phyloP scores from a whole-genome alignment of 2,888 invertebrate genomes.

The Tetragonula carbonaria region DNA sequence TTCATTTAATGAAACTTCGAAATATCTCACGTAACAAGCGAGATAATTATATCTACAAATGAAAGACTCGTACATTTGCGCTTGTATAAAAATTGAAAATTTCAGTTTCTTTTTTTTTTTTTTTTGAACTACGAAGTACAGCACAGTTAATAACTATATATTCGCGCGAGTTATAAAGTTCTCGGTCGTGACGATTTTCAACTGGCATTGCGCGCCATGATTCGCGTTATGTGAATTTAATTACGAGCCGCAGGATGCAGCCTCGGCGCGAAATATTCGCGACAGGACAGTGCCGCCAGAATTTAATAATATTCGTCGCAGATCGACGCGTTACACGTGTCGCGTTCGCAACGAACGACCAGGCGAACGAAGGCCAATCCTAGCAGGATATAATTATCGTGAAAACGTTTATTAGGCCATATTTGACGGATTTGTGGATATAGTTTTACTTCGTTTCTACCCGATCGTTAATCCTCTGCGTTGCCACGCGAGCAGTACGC shows the following conservation, averaged over 20 bases:
- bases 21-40: too few species aligned
- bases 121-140: too few species aligned
- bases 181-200: background rate
- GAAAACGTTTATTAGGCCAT: constrained; percentile 13
- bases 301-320: constrained; percentile 51
- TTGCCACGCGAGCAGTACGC: background rate
- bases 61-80: too few species aligned
- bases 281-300: background rate
- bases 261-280: background rate
- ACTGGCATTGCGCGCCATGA: background rate
- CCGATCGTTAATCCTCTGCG: background rate
- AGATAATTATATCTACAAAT: too few species aligned
- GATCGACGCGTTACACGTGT: background rate
- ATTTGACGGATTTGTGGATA: background rate
- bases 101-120: too few species aligned
- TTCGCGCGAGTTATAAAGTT: background rate
- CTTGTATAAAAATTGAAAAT: too few species aligned
- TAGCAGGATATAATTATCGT: constrained; percentile 10
- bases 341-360: constrained; percentile 6
- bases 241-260: constrained; percentile 28
- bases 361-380: background rate
- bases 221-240: constrained; percentile 57
- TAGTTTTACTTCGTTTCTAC: background rate
- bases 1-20: too few species aligned
- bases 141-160: background rate